A percentile compares a stretch with the other conserved stretches of the same genome.
phyloP scores from a whole-genome alignment of 2,888 invertebrate species.

The Aphodius granarius region DNA sequence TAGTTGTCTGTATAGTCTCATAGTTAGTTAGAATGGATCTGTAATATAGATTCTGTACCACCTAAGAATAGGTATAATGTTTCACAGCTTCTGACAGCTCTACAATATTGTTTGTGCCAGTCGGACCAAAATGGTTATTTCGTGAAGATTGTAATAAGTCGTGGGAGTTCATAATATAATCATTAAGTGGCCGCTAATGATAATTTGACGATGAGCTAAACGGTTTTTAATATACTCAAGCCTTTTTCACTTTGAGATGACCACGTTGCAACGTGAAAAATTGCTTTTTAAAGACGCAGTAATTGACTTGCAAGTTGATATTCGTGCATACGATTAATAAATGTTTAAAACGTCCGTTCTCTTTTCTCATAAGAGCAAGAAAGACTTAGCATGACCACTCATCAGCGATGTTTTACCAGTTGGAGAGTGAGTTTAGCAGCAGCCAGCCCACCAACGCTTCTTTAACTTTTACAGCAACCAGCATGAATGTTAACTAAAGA shows the following conservation, averaged over 20 bases:
- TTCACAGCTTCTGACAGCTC: neutral
- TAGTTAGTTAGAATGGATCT: too few relatives aligned
- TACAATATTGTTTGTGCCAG: neutral
- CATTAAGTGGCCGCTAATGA: constrained; percentile 15
- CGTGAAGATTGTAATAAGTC: neutral
- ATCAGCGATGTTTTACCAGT: too few relatives aligned
- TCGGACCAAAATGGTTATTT: neutral
- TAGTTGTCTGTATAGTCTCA: too few relatives aligned
- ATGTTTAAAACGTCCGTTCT: too few relatives aligned
- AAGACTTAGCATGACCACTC: too few relatives aligned
- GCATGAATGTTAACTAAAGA: too few relatives aligned
- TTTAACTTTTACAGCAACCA: too few relatives aligned
- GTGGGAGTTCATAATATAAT: constrained; percentile 27
- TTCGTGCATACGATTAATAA: neutral
- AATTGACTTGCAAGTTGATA: neutral
- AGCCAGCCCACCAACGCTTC: too few relatives aligned
- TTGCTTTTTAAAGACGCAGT: neutral
- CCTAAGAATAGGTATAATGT: neutral
- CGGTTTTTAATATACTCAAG: neutral
- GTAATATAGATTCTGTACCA: too few relatives aligned
- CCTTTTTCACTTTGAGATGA: neutral
- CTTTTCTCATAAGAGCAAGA: too few relatives aligned
- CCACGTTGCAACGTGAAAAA: neutral
- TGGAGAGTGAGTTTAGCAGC: too few relatives aligned
- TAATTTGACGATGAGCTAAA: neutral